phyloP scores from a whole-genome alignment of 2,797 vertebrate species.

The Myotis daubentonii region DNA sequence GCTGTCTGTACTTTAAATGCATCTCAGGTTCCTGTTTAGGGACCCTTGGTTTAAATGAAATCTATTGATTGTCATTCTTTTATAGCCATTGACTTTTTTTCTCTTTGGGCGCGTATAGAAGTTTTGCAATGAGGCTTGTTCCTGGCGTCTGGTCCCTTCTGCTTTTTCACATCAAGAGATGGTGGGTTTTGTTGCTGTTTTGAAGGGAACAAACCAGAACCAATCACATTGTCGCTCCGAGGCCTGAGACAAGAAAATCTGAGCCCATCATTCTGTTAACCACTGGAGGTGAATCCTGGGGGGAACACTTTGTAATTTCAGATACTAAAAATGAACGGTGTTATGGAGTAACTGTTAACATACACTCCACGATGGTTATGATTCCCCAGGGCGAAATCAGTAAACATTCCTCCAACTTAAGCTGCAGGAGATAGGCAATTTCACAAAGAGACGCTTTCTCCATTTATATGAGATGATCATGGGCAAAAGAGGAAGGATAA shows the following conservation, averaged over 20 bases:
- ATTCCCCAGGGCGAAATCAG: constrained; percentile 69
- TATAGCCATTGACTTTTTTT: not conserved
- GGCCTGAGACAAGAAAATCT: not conserved
- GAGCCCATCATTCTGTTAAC: constrained; percentile 53
- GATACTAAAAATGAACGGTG: constrained; percentile 65
- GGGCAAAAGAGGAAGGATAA: not conserved
- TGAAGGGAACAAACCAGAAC: constrained; percentile 3
- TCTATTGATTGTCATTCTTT: not conserved
- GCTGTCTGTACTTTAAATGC: not conserved
- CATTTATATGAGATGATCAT: constrained; percentile 38
- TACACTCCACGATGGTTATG: constrained; percentile 47
- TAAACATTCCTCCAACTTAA: constrained; percentile 71
- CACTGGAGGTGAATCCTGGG: constrained; percentile 54
- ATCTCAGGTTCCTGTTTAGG: not conserved
- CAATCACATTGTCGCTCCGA: not conserved
- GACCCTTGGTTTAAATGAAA: not conserved
- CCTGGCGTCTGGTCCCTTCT: not conserved
- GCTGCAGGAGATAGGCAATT: constrained; percentile 68
- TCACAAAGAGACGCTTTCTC: constrained; percentile 55
- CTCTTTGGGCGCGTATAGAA: not conserved
- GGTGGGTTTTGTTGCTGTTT: not conserved
- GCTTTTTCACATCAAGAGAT: constrained; percentile 19
- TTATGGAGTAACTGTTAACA: constrained; percentile 53
- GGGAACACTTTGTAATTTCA: constrained; percentile 54
- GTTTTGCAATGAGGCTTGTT: not conserved